Evolutionary conservation across 2,113 vertebrate species (phyloP).

Genomic region (Antigone vipio): DNA sequence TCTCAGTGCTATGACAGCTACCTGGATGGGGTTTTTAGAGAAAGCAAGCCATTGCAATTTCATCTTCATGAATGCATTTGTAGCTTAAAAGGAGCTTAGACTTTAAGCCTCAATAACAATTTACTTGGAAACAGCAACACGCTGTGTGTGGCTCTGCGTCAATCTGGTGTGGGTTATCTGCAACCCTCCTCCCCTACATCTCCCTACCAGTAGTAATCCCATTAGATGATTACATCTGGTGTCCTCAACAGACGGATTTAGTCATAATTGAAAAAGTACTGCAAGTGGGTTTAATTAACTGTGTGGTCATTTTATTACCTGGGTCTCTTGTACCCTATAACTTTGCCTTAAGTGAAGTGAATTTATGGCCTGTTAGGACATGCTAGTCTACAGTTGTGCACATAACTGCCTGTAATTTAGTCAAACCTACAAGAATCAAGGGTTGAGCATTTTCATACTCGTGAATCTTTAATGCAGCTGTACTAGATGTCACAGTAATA

Average conservation of each 20-base stretch:
- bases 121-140: not conserved
- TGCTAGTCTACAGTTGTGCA: not conserved
- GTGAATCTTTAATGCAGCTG: not conserved
- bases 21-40: not conserved
- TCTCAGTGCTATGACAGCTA: not conserved
- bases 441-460: not conserved
- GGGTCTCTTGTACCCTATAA: not conserved
- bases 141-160: not conserved
- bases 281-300: not conserved
- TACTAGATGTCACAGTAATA: not conserved
- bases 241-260: not conserved
- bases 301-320: not conserved
- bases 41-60: slow-evolving; percentile 9
- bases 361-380: not conserved
- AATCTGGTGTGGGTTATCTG: not conserved
- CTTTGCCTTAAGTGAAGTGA: not conserved
- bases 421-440: not conserved
- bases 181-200: not conserved
- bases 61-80: slow-evolving; percentile 5
- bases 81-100: slow-evolving; percentile 22
- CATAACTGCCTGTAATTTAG: not conserved
- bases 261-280: not conserved
- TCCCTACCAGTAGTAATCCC: not conserved
- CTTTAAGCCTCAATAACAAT: not conserved
- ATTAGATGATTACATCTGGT: slow-evolving; percentile 35